Evolutionary conservation across 2,888 invertebrate species (phyloP), one percentile per base, ranked within the genome.

Genomic region (Orgyia antiqua): DNA sequence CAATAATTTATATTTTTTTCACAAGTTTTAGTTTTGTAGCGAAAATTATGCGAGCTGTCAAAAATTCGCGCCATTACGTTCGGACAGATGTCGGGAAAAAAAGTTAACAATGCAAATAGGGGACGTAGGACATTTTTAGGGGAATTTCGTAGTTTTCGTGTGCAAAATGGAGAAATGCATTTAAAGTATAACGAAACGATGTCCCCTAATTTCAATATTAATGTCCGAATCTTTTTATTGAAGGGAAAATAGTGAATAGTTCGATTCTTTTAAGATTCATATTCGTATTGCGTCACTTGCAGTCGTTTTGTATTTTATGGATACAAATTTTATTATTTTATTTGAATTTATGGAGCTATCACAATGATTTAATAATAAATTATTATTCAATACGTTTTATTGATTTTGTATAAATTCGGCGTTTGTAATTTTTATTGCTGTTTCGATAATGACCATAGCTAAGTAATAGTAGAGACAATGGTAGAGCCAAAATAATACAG

Each of bases 31-130:
- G 73, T 74, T 71, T 78, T 67, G 65, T 65, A 69, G 62, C 66
- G 70, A 76, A 72, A 80, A 82, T 82, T 79, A 74, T 65, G 72
- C 72, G 74, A 73, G 62, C 75, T 82, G 77, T 80, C 80, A 84
- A 84, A 84, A 84, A 78, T 76, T 80, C 83, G 84, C 83, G 79
- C 83, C 83, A 84, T 86, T 84, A 80, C 78, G 64, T 54, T 57
- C 60, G 71, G 71, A 68, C 86, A 86, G 83, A 83, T 86, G 86
- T 49, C 53, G 67, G 47, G 59, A 65, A 68, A 80, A 82, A 79
- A 68, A 56, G 59, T 77, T 72, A 68, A 80, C 84, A 86, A 84
- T 83, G 80, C 80, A 84, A 84, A 84, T 84, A 80, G 78, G 82
- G 82, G 79, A 53, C 58, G 58, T 46, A 60, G 53, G 66, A 78